These are phyloP conservation scores for Peribatodes rhomboidaria DNA, from an alignment of 2,888 invertebrate genomes.

Conservation along the genomic window DNA sequence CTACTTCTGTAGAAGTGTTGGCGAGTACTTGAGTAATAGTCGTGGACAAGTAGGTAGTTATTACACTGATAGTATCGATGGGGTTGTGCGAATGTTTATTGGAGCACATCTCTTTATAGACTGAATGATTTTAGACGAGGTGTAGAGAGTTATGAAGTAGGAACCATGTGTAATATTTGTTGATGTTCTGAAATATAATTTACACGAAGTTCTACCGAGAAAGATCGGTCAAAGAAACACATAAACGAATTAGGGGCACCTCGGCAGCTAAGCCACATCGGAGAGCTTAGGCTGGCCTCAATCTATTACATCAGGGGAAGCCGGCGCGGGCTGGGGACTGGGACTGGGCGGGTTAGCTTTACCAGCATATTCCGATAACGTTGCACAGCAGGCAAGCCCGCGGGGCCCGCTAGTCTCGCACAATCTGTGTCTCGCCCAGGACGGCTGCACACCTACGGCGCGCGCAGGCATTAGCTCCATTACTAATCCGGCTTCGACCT, in stretches of 20 bases:
- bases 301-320: too few relatives aligned
- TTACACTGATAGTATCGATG: neutral
- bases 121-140: too few relatives aligned
- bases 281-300: too few relatives aligned
- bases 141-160: too few relatives aligned
- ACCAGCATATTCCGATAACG: neutral
- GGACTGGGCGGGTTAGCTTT: neutral
- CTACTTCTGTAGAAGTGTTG: neutral
- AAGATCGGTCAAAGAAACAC: too few relatives aligned
- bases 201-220: too few relatives aligned
- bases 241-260: too few relatives aligned
- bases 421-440: neutral
- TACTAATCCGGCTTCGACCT: conserved; percentile 45
- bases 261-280: too few relatives aligned
- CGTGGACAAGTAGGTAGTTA: neutral
- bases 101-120: too few relatives aligned
- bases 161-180: too few relatives aligned
- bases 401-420: neutral
- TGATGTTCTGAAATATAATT: too few relatives aligned
- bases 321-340: too few relatives aligned
- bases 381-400: neutral
- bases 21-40: neutral
- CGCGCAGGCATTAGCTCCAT: conserved; percentile 22
- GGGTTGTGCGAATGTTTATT: neutral
- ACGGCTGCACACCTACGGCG: conserved; percentile 13